A percentile compares a stretch with the other conserved stretches of the same genome.
These are phyloP conservation scores for Cavia aperea DNA, from an alignment of 2,113 vertebrate genomes.

Conservation along the genomic window DNA sequence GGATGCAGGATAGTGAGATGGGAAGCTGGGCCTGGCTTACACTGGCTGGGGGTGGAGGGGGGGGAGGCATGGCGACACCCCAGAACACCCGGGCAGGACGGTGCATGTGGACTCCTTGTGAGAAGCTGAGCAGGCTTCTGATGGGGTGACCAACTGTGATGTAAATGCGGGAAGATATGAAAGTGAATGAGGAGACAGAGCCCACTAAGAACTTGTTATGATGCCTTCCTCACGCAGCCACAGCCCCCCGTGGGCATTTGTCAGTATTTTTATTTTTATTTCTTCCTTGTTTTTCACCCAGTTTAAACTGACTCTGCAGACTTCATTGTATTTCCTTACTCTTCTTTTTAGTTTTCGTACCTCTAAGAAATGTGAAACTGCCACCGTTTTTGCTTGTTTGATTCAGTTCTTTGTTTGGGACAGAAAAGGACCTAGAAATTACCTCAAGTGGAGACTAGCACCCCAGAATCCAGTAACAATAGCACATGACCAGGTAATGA, in stretches of 20 bases:
- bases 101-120: background rate
- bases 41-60: background rate
- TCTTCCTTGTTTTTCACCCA: background rate
- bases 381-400: background rate
- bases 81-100: background rate
- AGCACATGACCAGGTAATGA: background rate
- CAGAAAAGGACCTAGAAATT: background rate
- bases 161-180: background rate
- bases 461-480: background rate
- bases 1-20: background rate
- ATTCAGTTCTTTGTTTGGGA: background rate
- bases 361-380: background rate
- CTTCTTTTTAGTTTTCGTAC: background rate
- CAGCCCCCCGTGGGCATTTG: background rate
- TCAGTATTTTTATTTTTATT: background rate
- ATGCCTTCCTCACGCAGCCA: background rate
- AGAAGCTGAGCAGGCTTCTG: background rate
- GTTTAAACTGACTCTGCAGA: background rate
- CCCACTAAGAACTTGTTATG: background rate
- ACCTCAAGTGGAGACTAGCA: background rate
- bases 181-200: background rate
- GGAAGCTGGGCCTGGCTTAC: background rate
- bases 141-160: background rate
- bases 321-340: background rate
- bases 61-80: background rate